A percentile compares a stretch with the other conserved stretches of the same genome.
phyloP scores from a whole-genome alignment of 2,113 vertebrate species.

The Dolichotis patagonum region DNA sequence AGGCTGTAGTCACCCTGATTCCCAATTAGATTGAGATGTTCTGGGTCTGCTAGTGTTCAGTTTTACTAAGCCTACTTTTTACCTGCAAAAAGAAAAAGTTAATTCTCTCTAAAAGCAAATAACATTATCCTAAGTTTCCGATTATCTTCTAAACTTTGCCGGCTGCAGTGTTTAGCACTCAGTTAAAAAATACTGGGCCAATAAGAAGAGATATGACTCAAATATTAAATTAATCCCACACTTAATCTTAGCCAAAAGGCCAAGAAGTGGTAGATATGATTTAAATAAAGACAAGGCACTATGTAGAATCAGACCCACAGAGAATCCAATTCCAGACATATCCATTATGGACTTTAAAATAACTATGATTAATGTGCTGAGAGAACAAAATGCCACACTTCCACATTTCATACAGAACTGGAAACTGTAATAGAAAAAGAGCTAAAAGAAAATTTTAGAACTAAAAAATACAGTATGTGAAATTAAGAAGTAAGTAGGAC shows the following conservation, averaged over 20 bases:
- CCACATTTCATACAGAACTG: constrained; percentile 14
- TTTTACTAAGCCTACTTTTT: background rate
- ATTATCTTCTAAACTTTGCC: constrained; percentile 27
- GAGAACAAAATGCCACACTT: constrained; percentile 2
- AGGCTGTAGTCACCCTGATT: background rate
- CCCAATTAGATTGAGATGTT: background rate
- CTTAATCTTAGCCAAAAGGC: background rate
- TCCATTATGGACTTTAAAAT: background rate
- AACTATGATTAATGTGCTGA: background rate
- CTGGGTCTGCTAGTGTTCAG: background rate
- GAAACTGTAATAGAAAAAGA: background rate
- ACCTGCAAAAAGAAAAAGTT: constrained; percentile 39
- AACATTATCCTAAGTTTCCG: background rate
- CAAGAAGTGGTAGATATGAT: background rate
- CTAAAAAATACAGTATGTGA: background rate
- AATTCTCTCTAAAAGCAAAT: constrained; percentile 31
- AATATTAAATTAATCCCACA: background rate
- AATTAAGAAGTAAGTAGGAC: constrained; percentile 6
- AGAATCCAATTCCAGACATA: background rate
- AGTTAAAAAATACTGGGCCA: background rate
- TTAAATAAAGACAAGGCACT: constrained; percentile 45
- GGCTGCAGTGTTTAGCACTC: background rate
- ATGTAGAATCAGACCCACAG: background rate
- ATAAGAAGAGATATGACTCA: background rate
- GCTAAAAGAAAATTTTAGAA: constrained; percentile 34